These are phyloP conservation scores for Aptenodytes forsteri DNA, from an alignment of 2,113 vertebrate species.

Conservation along the genomic window DNA sequence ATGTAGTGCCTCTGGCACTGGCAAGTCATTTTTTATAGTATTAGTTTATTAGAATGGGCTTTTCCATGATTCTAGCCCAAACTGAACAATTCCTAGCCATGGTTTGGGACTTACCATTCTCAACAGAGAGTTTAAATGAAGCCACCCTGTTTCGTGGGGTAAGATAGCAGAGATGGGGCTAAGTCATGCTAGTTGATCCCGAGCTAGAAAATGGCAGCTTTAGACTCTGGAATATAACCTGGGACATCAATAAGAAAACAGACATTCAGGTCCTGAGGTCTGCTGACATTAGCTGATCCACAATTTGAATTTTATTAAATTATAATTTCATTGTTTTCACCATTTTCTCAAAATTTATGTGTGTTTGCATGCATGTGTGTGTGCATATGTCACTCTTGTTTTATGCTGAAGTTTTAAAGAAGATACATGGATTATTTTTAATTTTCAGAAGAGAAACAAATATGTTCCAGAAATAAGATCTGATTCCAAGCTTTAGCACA, in stretches of 20 bases:
- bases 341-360: neutral
- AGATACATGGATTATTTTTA: neutral
- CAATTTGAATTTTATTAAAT: neutral
- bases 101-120: neutral
- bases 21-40: neutral
- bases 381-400: neutral
- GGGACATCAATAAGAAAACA: neutral
- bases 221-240: neutral
- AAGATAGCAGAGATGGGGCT: neutral
- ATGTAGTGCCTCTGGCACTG: neutral
- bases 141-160: fast-evolving
- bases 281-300: neutral
- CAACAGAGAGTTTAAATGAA: neutral
- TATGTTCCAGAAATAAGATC: neutral
- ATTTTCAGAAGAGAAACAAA: neutral
- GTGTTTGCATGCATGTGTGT: neutral
- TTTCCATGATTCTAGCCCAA: neutral
- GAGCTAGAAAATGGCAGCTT: neutral
- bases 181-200: neutral
- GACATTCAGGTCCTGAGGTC: neutral
- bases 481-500: neutral
- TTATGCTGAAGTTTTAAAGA: neutral
- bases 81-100: neutral
- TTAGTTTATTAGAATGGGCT: neutral
- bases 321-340: neutral